Evolutionary conservation across 2,113 vertebrate species (phyloP).

Genomic region (Coryphaenoides rupestris): DNA sequence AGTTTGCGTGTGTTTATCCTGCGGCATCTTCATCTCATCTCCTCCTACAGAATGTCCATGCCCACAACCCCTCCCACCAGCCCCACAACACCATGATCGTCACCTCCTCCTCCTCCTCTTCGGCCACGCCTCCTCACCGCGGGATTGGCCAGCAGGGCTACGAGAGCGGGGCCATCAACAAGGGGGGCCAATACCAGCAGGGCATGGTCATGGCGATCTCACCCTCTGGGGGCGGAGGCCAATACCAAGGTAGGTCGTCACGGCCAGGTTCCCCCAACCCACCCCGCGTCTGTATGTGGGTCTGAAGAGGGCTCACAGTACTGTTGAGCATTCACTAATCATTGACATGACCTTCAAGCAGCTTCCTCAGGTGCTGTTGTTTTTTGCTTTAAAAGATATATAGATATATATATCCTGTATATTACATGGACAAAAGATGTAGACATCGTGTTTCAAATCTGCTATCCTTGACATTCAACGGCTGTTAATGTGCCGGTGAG

Average conservation of each 20-base stretch:
- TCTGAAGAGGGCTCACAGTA: too few species aligned
- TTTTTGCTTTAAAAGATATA: too few species aligned
- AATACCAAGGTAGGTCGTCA: slow-evolving; percentile 68
- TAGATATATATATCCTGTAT: too few species aligned
- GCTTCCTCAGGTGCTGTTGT: too few species aligned
- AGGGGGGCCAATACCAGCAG: slow-evolving; percentile 67
- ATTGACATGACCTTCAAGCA: too few species aligned
- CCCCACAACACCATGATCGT: slow-evolving; percentile 90
- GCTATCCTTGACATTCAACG: too few species aligned
- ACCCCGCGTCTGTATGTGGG: too few species aligned
- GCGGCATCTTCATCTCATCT: not conserved
- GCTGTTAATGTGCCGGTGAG: too few species aligned
- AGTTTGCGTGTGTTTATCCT: too few species aligned
- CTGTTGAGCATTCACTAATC: too few species aligned
- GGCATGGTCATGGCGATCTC: slow-evolving; percentile 63
- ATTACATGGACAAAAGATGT: too few species aligned
- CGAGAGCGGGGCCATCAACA: slow-evolving; percentile 84
- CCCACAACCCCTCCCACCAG: slow-evolving; percentile 74
- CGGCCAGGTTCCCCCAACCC: not conserved
- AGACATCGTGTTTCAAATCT: too few species aligned
- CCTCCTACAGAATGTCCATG: slow-evolving; percentile 60
- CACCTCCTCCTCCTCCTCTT: slow-evolving; percentile 75
- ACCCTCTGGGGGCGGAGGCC: slow-evolving; percentile 52
- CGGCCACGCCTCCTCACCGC: slow-evolving; percentile 82
- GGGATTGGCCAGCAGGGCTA: slow-evolving; percentile 85